These are phyloP conservation scores for Papilio gigon DNA, from an alignment of 2,888 invertebrate genomes.

Conservation along the genomic window DNA sequence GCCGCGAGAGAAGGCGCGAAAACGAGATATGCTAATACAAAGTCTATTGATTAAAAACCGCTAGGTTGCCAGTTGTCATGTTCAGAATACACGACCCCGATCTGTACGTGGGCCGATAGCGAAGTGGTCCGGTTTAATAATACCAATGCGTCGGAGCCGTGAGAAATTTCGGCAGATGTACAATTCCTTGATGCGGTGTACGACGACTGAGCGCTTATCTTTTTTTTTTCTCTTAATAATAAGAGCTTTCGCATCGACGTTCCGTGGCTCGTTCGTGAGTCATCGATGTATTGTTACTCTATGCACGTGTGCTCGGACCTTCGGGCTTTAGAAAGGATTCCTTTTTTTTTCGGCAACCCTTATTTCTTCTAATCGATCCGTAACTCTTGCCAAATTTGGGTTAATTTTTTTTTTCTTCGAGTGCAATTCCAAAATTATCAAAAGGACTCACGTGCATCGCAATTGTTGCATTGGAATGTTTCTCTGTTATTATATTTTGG, in stretches of 20 bases:
- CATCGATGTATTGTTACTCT: constrained; percentile 73
- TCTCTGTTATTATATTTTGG: constrained; percentile 42
- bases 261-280: constrained; percentile 70
- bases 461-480: constrained; percentile 57
- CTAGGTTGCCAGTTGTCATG: constrained; percentile 74
- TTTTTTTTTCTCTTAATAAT: constrained; percentile 76
- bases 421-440: constrained; percentile 54
- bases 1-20: constrained; percentile 46
- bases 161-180: constrained; percentile 83
- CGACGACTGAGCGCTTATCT: constrained; percentile 78
- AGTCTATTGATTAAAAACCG: constrained; percentile 75
- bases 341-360: constrained; percentile 77
- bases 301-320: constrained; percentile 79
- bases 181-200: constrained; percentile 78
- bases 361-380: constrained; percentile 74
- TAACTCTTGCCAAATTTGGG: constrained; percentile 82
- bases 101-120: constrained; percentile 70
- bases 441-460: constrained; percentile 57
- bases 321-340: constrained; percentile 77
- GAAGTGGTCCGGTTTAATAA: constrained; percentile 73
- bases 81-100: constrained; percentile 60
- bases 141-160: constrained; percentile 75
- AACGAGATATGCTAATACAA: constrained; percentile 73
- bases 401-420: constrained; percentile 63
- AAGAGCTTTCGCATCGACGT: constrained; percentile 69